Evolutionary conservation across 1,140 invertebrate species (phyloP), one percentile per base, ranked within the genome.

Genomic region (Camponotus pennsylvanicus): DNA sequence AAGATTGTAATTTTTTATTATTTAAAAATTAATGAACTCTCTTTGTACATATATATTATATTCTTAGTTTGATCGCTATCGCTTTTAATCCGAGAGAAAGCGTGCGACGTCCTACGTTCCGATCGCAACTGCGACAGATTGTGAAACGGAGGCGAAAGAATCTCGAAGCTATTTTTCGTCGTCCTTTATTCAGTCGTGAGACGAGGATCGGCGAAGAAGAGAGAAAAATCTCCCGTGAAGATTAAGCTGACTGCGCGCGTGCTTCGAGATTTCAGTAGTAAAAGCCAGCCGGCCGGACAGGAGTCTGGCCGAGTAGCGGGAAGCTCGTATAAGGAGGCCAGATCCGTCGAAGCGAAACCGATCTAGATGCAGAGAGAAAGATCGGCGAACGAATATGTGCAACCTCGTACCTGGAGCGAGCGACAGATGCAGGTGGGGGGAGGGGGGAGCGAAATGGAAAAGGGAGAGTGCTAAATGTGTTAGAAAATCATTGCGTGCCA

Each of bases 341-440:
- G 88, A 91, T 77, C 49, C 88, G 90, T 82, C 88, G 82, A 89
- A 89, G 87, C 87, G 86, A 91, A 89, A 91, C 88, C 89, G 84
- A 87, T 90, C 89, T 92, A 70, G 70, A 89, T 57, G 52, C 49
- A 45, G 40, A 82, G 57, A 90, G 64, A 85, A 71, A 90, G 70
- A 89, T 85, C 80, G 64, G 69, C 49, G 57, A 87, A 85, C 18
- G 86, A 88, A 84, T 78, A 85, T 77, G 88, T 88, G 89, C 77
- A 90, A 88, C 76, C 88, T 90, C 71, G 89, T 90, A 88, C 82
- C 89, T 90, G 86, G 88, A 88, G 71, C 89, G 89, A 90, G 64
- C 59, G 42, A 45, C 59, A 55, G 42, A 40, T 63, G 73, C 69
- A 80, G 63, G 59, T 70, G 32, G 37, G 18, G 32, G 37, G 42